Percentiles rank a stretch among this genome's conserved stretches.
Evolutionary conservation across 2,113 vertebrate genomes (phyloP).

Genomic region (Neolamprologus cancellatus): DNA sequence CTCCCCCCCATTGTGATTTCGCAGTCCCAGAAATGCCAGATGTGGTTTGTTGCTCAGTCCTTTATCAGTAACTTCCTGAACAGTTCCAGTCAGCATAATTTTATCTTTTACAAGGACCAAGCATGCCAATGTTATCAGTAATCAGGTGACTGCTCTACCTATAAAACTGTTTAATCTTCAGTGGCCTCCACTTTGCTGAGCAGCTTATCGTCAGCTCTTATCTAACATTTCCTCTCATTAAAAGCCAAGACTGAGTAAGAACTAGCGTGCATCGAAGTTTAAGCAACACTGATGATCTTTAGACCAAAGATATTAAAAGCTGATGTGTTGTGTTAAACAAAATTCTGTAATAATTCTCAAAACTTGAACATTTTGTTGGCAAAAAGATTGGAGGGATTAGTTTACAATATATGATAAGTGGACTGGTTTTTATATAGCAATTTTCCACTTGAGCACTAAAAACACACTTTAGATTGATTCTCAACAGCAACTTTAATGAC

Average conservation of each 20-base stretch:
- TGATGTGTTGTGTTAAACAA: neutral
- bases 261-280: neutral
- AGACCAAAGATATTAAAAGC: neutral
- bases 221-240: neutral
- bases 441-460: neutral
- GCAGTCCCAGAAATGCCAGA: neutral
- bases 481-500: neutral
- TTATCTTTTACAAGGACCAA: neutral
- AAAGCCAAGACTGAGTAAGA: neutral
- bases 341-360: neutral
- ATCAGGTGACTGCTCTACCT: slow-evolving; percentile 10
- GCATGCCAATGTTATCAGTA: neutral
- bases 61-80: neutral
- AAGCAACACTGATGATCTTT: neutral
- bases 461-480: neutral
- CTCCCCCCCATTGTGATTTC: neutral
- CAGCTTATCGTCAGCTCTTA: slow-evolving; percentile 1
- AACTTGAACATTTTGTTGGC: neutral
- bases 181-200: neutral
- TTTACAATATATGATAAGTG: neutral
- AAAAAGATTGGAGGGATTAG: neutral
- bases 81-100: neutral
- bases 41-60: neutral
- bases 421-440: neutral
- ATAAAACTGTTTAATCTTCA: slow-evolving; percentile 12